Evolutionary conservation across 2,113 vertebrate genomes (phyloP), one percentile per base, ranked within the genome.

Genomic region (Brachyhypopomus gauderio): DNA sequence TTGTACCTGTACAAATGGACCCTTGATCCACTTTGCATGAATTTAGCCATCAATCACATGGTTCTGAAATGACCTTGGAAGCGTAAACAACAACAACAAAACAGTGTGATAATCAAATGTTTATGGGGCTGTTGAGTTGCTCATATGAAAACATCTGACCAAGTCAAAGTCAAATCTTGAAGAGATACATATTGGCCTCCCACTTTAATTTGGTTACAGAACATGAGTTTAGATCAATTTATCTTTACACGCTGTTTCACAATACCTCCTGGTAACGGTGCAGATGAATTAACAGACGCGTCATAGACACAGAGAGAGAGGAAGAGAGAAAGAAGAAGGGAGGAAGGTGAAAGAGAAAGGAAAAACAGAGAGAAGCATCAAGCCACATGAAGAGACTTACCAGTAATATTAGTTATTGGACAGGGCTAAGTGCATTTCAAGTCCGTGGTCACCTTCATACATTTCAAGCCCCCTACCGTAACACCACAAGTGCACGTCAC

Each of bases 361-460:
- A 41, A 66, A 55, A 78, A 30, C 23, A 38, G 38, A 71, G 14
- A 71, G 34, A 59, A 27, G 36, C 17, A 34, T 58, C 60, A 70
- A 72, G 30, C 20, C 22, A 17, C 59, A 62, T 36, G 71, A 52
- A 74, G 71, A 80, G 71, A 64, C 74, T 77, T 72, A 77, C 77
- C 56, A 19, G 23, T 66, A 69, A 78, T 70, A 60, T 62, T 67
- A 38, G 67, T 67, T 77, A 84, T 34, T 80, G 67, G 36, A 73
- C 64, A 80, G 63, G 55, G 75, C 70, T 55, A 63, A 84, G 75
- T 75, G 63, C 55, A 79, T 60, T 48, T 69, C 56, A 52, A 70
- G 55, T 36, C 62, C 74, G 56, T 70, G 55, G 63, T 8, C 23
- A 45, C 62, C 48, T 78, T 60, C 55, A 63, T 85, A 64, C 60